phyloP scores from a whole-genome alignment of 2,113 vertebrate genomes.

The Casuarius casuarius region DNA sequence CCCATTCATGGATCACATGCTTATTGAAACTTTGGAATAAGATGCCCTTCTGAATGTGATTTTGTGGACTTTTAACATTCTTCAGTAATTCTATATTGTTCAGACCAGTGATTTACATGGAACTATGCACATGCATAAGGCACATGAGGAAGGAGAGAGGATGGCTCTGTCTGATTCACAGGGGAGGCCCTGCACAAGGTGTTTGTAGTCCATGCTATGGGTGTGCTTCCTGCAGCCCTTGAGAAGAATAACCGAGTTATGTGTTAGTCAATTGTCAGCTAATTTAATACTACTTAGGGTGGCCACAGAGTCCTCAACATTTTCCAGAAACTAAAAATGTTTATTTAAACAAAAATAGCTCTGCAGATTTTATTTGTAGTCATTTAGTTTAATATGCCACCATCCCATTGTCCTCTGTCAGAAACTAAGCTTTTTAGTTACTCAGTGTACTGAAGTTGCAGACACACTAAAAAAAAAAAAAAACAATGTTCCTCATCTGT shows the following conservation, averaged over 20 bases:
- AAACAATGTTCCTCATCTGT: background rate
- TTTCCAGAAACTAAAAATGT: background rate
- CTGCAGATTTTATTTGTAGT: background rate
- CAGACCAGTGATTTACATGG: background rate
- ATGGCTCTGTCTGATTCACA: background rate
- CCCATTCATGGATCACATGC: background rate
- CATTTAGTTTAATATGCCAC: fast-evolving
- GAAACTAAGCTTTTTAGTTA: background rate
- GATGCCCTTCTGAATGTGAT: conserved; percentile 19
- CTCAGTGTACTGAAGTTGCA: fast-evolving
- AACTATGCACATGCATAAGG: background rate
- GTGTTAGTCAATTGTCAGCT: background rate
- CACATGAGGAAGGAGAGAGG: background rate
- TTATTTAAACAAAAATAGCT: background rate
- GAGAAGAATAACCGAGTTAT: background rate
- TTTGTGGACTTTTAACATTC: background rate
- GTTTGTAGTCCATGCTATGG: background rate
- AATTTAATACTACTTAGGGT: background rate
- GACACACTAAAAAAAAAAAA: background rate
- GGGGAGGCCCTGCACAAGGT: fast-evolving
- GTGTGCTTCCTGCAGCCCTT: background rate
- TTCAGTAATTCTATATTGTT: background rate
- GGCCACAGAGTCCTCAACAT: background rate
- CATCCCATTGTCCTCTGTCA: fast-evolving
- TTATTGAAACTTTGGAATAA: conserved; percentile 50